Evolutionary conservation across 1,140 invertebrate species (phyloP).

Genomic region (Papilio machaon): DNA sequence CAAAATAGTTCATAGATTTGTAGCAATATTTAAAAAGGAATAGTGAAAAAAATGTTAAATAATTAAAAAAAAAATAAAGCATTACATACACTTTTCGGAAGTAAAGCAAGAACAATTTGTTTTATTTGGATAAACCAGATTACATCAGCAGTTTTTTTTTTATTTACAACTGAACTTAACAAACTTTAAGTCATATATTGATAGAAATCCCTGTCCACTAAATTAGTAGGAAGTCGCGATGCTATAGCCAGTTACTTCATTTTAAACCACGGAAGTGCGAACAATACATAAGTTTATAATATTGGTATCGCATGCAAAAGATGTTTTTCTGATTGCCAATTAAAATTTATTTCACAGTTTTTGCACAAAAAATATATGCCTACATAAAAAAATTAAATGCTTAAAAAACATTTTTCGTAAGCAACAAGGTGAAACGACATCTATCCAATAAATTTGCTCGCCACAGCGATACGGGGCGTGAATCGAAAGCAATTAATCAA

Average conservation of each 20-base stretch:
- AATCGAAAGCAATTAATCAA: constrained; percentile 40
- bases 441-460: constrained; percentile 38
- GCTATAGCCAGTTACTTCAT: not conserved
- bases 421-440: constrained; percentile 38
- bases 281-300: not conserved
- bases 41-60: not conserved
- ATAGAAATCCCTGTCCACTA: too few relatives aligned
- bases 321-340: constrained; percentile 8
- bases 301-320: not conserved
- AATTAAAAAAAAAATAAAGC: too few relatives aligned
- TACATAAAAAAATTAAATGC: constrained; percentile 27
- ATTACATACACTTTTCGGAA: too few relatives aligned
- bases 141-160: too few relatives aligned
- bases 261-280: not conserved
- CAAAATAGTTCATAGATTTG: not conserved
- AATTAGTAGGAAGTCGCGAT: too few relatives aligned
- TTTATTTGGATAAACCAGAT: too few relatives aligned
- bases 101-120: too few relatives aligned
- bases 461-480: constrained; percentile 35
- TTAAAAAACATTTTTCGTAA: constrained; percentile 37
- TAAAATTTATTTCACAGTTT: not conserved
- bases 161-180: too few relatives aligned
- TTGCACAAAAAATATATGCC: not conserved
- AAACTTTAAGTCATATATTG: too few relatives aligned
- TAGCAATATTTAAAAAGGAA: not conserved